Evolutionary conservation across 2,888 invertebrate species (phyloP), one percentile per base, ranked within the genome.

Genomic region (Argyresthia albistria): DNA sequence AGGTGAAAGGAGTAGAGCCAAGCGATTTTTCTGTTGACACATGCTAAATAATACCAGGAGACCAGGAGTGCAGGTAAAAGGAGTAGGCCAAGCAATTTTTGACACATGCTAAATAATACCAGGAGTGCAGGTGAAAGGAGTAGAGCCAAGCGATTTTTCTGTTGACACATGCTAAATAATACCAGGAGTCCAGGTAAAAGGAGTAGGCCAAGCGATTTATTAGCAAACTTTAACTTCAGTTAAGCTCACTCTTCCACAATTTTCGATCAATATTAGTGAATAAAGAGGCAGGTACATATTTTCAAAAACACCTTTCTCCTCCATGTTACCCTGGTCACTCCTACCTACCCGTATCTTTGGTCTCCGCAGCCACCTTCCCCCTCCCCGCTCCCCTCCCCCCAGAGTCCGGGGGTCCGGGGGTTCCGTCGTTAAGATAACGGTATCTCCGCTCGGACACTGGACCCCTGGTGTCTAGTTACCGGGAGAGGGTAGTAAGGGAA

Each of bases 371-470:
- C 42, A 42, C 10, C 1, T n/a, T 11, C 11, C 43, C n/a, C 35
- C 43, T 1, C 36, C 36, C 25, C 25, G 25, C 62, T 58, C 53
- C 52, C 2, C 6, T 6, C 25, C 25, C 25, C 25, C 25, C 25
- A 25, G 25, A 25, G 6, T 25, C 25, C 25, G 25, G 25, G 25
- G 25, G 25, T 51, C 56, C 54, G 56, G 56, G 54, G 58, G 60
- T 67, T 68, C 66, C 71, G 73, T 73, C 76, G 82, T 84, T 83
- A 77, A 84, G 84, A 84, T 86, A 86, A 83, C 50, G 74, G 70
- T 76, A 79, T 81, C 80, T 76, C 66, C 64, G 64, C 67, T 12
- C 77, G 80, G 81, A 80, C 80, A 68, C 59, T 25, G 69, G 55
- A 59, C 56, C 61, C 46, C 46, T 37, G 25, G 61, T 69, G 69